Conservation (phyloP, 2,888 invertebrate species). For the Mechanitis mazaeus region DNA sequence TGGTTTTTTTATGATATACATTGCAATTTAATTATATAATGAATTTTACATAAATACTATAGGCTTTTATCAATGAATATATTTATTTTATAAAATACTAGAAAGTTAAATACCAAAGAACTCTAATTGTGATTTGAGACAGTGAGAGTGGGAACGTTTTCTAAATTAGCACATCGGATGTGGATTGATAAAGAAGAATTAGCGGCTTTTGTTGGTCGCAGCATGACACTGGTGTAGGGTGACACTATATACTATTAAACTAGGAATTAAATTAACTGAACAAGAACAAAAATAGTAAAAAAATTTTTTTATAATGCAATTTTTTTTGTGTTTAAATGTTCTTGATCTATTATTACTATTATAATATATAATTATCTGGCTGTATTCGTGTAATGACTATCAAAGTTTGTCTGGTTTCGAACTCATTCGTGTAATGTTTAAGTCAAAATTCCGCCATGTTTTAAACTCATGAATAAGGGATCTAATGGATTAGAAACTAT, state of each 20-base stretch:
- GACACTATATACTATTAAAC: constrained; percentile 5
- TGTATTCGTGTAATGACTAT: too few relatives aligned
- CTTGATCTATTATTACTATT: too few relatives aligned
- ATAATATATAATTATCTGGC: too few relatives aligned
- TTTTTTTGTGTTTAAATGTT: too few relatives aligned
- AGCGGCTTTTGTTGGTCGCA: constrained; percentile 57
- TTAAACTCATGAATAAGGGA: too few relatives aligned
- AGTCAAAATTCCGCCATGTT: too few relatives aligned
- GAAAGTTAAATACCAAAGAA: background rate
- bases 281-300: too few relatives aligned
- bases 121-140: constrained; percentile 38
- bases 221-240: constrained; percentile 29
- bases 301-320: too few relatives aligned
- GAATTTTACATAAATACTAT: too few relatives aligned
- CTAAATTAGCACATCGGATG: constrained; percentile 47
- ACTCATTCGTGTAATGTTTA: too few relatives aligned
- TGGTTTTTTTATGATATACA: background rate
- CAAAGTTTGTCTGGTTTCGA: too few relatives aligned
- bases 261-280: background rate
- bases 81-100: background rate
- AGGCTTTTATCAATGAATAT: background rate
- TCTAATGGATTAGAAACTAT: too few relatives aligned
- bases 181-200: constrained; percentile 63
- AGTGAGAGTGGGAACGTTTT: constrained; percentile 44
- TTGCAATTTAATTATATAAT: background rate